Base-by-base conservation (phyloP, 2,888 invertebrate genomes). In the Meiosimyza decipiens region DNA sequence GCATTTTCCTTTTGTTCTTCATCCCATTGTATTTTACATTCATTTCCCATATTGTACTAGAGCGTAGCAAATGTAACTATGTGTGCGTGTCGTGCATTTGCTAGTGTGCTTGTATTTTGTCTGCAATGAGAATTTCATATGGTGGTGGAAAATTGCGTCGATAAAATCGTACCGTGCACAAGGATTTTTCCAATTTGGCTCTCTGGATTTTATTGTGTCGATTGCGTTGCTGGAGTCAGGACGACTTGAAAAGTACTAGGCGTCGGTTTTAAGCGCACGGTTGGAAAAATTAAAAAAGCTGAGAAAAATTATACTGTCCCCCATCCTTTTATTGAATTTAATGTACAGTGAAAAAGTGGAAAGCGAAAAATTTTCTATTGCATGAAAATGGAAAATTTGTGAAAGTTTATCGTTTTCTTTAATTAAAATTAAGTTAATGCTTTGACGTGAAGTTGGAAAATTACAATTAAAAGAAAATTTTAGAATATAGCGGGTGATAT, bases 201-300 rank as follows among this genome's bases (percentile, higher is more conserved):
- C 73, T 71, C 71, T 65, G 54, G 72, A 54, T 81, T 74, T 78
- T 82, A 85, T 85, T 86, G 86, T 85, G 82, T 86, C 85, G 84
- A 81, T 83, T 84, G 85, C 85, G 85, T 82, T 86, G 84, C 83
- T 86, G 79, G 85, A 81, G 85, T 80, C 83, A 86, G 86, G 85
- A 85, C 85, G 84, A 82, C 82, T 77, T 73, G 16, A 68, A 51
- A 71, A 71, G 77, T 75, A 77, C 72, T 69, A 63, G 57, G 64
- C 62, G 67, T 76, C 73, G 71, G 73, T 73, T 64, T 76, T 71
- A 57, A 70, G 74, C 74, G 77, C 73, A 73, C 60, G 65, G 57
- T 71, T 73, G 64, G 57, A 67, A 66, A 57, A 40, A 40, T 40
- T 40, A 40, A 57, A 74, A 73, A 74, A 74, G 73, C 72, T 69